Percentiles rank a stretch among this genome's conserved stretches.
phyloP scores from a whole-genome alignment of 2,888 invertebrate species.

The Amphimallon solstitiale region DNA sequence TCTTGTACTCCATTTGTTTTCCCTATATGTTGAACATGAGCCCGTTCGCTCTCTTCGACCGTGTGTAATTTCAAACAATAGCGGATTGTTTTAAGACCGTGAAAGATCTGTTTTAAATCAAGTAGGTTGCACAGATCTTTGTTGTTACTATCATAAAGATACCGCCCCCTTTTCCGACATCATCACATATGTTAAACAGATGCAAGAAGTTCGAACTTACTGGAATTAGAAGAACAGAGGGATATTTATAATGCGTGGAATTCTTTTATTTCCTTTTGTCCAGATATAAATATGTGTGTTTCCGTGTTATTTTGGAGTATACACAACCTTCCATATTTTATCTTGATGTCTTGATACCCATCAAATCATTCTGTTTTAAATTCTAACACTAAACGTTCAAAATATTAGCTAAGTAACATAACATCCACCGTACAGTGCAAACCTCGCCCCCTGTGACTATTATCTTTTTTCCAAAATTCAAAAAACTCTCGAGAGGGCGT shows the following conservation, averaged over 20 bases:
- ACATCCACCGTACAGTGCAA: no score
- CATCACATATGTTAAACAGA: slow-evolving; percentile 44
- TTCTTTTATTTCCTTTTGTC: slow-evolving; percentile 22
- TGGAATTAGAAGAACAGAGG: slow-evolving; percentile 20
- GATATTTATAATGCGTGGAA: slow-evolving; percentile 18
- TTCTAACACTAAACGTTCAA: no score
- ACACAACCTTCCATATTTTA: no score
- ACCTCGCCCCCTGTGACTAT: no score
- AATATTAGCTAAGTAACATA: no score
- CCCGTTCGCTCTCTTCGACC: slow-evolving; percentile 23
- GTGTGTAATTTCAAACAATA: slow-evolving; percentile 47
- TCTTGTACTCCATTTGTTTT: slow-evolving; percentile 40
- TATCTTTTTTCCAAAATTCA: no score
- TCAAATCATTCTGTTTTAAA: no score
- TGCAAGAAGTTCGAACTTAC: slow-evolving; percentile 34
- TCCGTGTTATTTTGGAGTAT: no score
- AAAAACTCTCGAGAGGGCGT: no score
- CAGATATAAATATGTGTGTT: neutral
- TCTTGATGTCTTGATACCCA: no score
- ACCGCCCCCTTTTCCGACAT: slow-evolving; percentile 43
- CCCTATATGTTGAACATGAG: slow-evolving; percentile 21
- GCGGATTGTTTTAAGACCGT: slow-evolving; percentile 47
- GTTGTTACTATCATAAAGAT: slow-evolving; percentile 46
- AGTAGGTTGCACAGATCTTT: slow-evolving; percentile 45
- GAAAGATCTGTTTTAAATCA: slow-evolving; percentile 50